These are phyloP conservation scores for Vollenhovia emeryi DNA, from an alignment of 1,140 invertebrate genomes.

Conservation along the genomic window DNA sequence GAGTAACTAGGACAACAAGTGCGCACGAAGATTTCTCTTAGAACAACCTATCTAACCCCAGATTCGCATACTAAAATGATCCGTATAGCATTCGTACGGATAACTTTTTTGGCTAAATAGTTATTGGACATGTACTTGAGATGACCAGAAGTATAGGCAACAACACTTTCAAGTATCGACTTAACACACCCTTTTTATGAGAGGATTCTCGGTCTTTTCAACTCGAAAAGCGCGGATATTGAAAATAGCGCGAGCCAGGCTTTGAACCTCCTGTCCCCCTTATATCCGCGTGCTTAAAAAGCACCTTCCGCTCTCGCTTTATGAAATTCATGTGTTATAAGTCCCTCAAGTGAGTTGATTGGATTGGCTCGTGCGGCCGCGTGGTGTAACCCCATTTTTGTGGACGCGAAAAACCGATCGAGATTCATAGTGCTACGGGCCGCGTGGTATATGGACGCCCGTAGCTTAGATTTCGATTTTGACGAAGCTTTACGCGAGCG, in stretches of 20 bases:
- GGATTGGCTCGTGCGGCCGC: conserved; percentile 50
- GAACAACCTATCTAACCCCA: too few species aligned
- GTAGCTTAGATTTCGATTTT: conserved; percentile 71
- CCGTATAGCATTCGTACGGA: too few species aligned
- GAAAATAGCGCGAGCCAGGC: neutral
- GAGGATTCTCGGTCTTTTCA: too few species aligned
- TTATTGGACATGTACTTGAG: too few species aligned
- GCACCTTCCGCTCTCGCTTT: conserved; percentile 44
- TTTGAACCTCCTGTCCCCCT: conserved; percentile 30
- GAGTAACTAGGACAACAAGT: too few species aligned
- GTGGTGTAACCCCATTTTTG: conserved; percentile 62
- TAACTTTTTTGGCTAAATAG: too few species aligned
- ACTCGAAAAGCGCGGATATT: neutral
- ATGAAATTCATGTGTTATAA: conserved; percentile 69
- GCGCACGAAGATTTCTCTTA: too few species aligned
- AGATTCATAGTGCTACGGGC: conserved; percentile 59
- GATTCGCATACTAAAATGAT: too few species aligned
- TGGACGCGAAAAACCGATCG: conserved; percentile 45
- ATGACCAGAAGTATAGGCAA: too few species aligned
- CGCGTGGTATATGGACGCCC: conserved; percentile 45
- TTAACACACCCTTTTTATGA: too few species aligned
- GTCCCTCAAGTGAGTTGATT: conserved; percentile 66
- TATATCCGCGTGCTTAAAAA: conserved; percentile 9
- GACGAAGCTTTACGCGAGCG: conserved; percentile 58
- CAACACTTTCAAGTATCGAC: too few species aligned